Evolutionary conservation across 2,888 invertebrate species (phyloP), one percentile per base, ranked within the genome.

Genomic region (Mesorhabditis sp.): DNA sequence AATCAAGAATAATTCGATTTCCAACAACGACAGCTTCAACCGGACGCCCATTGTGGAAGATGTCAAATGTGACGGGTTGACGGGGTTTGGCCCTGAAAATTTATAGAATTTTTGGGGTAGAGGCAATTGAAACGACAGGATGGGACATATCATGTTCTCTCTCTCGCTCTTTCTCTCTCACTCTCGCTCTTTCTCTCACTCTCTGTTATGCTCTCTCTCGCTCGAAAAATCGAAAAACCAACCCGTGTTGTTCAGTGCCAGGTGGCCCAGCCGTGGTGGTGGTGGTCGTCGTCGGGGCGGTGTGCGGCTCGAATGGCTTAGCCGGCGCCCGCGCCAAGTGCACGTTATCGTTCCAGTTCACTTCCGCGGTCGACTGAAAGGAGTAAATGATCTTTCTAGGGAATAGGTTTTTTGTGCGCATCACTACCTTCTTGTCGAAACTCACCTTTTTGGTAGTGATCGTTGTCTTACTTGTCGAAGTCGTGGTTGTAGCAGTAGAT

Each of bases 11-110:
- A 67, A 85, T 82, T 42, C 82, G 75, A 58, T 82, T 83, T 42
- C 85, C 85, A 5, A 85, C 85, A n/a, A 85, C 85, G 4, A 85
- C 85, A 4, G 84, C 85, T 63, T 84, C 82, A 28, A 84, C 83
- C 5, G 84, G 80, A 58, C 81, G 81, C 42, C 84, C 83, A 68
- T 84, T 81, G 73, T 86, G 82, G 80, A 82, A 85, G 62, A 85
- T 81, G 72, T 85, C 85, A 72, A 85, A 86, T 62, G 76, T 74
- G n/a, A 85, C 77, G 42, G 82, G 80, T 10, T 80, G 72, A 4
- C 70, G 70, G 28, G 41, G n/a, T 6, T 7, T n/a, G 13, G 63
- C 58, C 1, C 7, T 50, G 58, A n/a, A 50, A n/a, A 50, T n/a
- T 50, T 50, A 50, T 50, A 50, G 58, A 13, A 50, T 50, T 50